Base-by-base conservation (phyloP, 2,888 invertebrate species). In the Lamellibrachia satsuma region DNA sequence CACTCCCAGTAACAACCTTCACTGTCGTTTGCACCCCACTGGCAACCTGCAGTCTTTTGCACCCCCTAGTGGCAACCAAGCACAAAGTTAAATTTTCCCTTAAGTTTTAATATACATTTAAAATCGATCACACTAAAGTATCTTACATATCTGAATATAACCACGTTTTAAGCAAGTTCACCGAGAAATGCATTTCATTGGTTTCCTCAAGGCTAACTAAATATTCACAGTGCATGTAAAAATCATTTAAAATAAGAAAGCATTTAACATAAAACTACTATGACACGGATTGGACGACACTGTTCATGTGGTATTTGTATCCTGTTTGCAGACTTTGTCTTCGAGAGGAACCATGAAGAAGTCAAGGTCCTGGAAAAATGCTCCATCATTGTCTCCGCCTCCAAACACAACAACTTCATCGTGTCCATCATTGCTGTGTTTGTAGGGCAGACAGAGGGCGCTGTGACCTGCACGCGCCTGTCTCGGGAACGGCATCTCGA, bases 341-440 rank as follows among this genome's bases (percentile, higher is more conserved):
- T 90, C 92, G 51, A 93, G 90, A 15, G 96, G 95, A 11, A 96
- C 93, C 93, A 95, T 94, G n/a, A 96, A 92, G 92, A 95, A 94
- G 90, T 95, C 94, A 52, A 96, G 94, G 93, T 96, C 96, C 52
- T 94, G 93, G 94, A 95, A 96, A 92, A 95, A 96, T 2, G 94
- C 94, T 0, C 96, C 96, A 91, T 96, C 96, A 94, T 96, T 96
- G 94, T 96, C 96, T 7, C 96, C 96, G 9, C 96, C 96, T 0
- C 96, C 96, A 94, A 96, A 96, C 91, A 96, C 94, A 52, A 96
- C 93, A 3, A 96, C 94, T 92, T 96, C 96, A 93, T 96, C 96
- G 75, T 95, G 94, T 57, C 96, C 95, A 90, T 95, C 94, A 92
- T 95, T 95, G 92, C 95, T 95, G 94, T 95, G 95, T 92, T 94